Base-by-base conservation (phyloP, 2,113 vertebrate species). In the Camarhynchus parvulus region DNA sequence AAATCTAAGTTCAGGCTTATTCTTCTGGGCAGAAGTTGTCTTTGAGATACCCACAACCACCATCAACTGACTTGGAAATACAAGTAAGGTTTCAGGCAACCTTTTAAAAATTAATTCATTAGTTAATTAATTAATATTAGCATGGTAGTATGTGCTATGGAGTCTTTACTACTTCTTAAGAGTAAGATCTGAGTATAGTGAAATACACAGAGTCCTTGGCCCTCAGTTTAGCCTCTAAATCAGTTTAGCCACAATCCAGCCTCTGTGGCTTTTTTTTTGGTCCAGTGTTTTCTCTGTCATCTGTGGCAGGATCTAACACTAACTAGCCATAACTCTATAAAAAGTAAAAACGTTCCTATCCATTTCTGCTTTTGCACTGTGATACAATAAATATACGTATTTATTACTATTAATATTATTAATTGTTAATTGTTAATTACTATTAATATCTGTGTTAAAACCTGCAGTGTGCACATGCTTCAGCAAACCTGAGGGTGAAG, bases 401-500 rank as follows among this genome's bases (percentile, higher is more conserved):
- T 91, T 81, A 49, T 66, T 66, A 24, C 6, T 49, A n/a, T 30
- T 24, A 41, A 10, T 39, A 39, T 55, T 28, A 20, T 20, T n/a
- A n/a, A 41, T 49, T 41, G 13, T 14, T n/a, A 74, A 50, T 30
- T 42, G 8, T 14, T n/a, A 64, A 50, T 31, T 35, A 11, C 6
- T 21, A 9, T 25, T 67, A 25, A 13, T 59, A 21, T 37, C 13
- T 27, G 11, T 31, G 22, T 68, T 31, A 78, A 81, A 62, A 56
- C 14, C 56, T 92, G 37, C 16, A 56, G 30, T 16, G 10, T 61
- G 31, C 58, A 35, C 22, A 6, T 33, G 49, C 24, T 64, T 75
- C 62, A 66, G 82, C 69, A 95, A 90, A 55, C 47, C 24, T 62
- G 53, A 96, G 72, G 46, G 64, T 67, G 91, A 94, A 96, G 49